Base-by-base conservation (phyloP, 2,113 vertebrate species). In the Caracal caracal region DNA sequence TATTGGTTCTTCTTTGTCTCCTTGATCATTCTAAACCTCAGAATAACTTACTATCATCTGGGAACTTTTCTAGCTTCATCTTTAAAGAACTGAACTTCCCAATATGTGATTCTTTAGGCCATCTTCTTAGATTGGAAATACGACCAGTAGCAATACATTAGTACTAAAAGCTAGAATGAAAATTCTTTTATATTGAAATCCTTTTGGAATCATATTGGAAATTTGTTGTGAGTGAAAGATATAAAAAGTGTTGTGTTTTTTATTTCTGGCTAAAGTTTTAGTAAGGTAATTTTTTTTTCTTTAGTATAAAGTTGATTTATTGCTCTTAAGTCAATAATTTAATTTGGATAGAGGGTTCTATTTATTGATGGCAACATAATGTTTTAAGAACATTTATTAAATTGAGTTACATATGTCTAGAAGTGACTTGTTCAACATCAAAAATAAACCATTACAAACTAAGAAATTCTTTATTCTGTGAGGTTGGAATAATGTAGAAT, bases 221-320 rank as follows among this genome's bases (percentile, higher is more conserved):
- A 84, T 96, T 90, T 73, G 20, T 90, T 33, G 8, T 49, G 33
- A 83, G n/a, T 84, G 9, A 53, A 83, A 83, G 85, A 35, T 49
- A 59, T 88, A 80, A 88, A 76, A 91, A 17, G 30, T 26, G 6
- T 28, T 65, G 4, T 76, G 40, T 16, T 47, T 81, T 93, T 26
- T 82, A n/a, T 92, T 96, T 68, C 33, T 83, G 33, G 33, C 37
- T 93, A 53, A 90, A 85, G 15, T 93, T 94, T 96, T 76, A 93
- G 6, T 82, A 79, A 75, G 83, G 59, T 88, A 88, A n/a, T 49
- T 95, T 28, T 89, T 71, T 71, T 40, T 63, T 9, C 93, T 94
- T 96, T 71, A 81, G 1, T 78, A 63, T 75, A 80, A 90, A n/a
- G 53, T 94, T 28, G 90, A 80, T 85, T 81, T 76, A 96, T 10